These are phyloP conservation scores for Aphodius sticticus DNA, from an alignment of 2,888 invertebrate species.

Conservation along the genomic window DNA sequence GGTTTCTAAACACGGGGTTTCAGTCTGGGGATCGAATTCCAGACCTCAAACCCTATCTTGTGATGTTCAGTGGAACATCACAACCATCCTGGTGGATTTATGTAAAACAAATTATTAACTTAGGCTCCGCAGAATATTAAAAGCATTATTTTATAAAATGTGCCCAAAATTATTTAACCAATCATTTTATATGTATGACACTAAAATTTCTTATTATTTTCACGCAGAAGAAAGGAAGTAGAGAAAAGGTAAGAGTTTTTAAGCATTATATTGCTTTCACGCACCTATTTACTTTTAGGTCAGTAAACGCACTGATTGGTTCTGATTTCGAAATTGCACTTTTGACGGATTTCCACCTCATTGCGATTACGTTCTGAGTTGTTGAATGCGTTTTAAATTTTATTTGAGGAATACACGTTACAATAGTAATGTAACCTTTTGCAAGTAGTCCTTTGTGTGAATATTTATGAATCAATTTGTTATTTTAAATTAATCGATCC, in stretches of 20 bases:
- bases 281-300: conserved; percentile 7
- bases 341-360: background rate
- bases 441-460: background rate
- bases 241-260: conserved; percentile 78
- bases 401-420: too few relatives aligned
- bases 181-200: background rate
- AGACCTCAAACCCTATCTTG: too few relatives aligned
- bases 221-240: conserved; percentile 84
- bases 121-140: too few relatives aligned
- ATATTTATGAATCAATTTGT: background rate
- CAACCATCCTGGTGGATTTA: too few relatives aligned
- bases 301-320: background rate
- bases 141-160: background rate
- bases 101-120: too few relatives aligned
- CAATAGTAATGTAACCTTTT: background rate
- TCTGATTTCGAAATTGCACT: background rate
- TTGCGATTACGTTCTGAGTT: background rate
- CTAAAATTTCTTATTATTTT: conserved; percentile 27
- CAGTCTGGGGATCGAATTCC: too few relatives aligned
- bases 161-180: background rate
- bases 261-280: conserved; percentile 11
- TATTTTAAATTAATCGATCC: background rate
- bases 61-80: too few relatives aligned
- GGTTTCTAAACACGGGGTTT: too few relatives aligned
- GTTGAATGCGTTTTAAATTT: conserved; percentile 6